Conservation (phyloP, 1,140 invertebrate species). For the Argopecten irradians region DNA sequence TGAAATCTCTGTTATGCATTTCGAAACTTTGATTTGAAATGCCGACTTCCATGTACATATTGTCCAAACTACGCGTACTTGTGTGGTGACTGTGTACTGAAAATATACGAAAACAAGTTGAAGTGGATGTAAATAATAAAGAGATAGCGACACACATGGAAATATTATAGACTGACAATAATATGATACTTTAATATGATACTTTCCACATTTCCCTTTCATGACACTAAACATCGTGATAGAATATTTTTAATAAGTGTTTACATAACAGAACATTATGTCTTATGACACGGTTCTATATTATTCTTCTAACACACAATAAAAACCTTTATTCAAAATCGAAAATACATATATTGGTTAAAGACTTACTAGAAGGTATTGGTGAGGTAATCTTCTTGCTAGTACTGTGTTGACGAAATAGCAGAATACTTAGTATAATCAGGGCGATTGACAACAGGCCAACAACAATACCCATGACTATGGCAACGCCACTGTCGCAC, state of each 20-base stretch:
- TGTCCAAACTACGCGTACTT: neutral
- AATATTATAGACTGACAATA: too few species aligned
- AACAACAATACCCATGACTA: constrained; percentile 27
- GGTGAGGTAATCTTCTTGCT: neutral
- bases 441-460: constrained; percentile 35
- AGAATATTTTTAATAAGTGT: neutral
- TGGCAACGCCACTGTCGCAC: neutral
- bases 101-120: neutral
- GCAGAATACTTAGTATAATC: constrained; percentile 30
- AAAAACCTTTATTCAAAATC: neutral
- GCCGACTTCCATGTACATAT: neutral
- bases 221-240: neutral
- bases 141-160: too few species aligned
- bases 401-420: constrained; percentile 34
- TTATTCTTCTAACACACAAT: neutral
- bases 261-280: neutral
- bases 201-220: too few species aligned
- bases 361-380: neutral
- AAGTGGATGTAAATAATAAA: too few species aligned
- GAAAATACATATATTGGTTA: neutral
- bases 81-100: neutral
- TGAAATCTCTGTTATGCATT: neutral
- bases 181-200: too few species aligned
- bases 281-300: neutral
- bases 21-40: constrained; percentile 10